These are phyloP conservation scores for Drosophila rhopaloa DNA, from an alignment of 1,140 invertebrate genomes.

Conservation along the genomic window DNA sequence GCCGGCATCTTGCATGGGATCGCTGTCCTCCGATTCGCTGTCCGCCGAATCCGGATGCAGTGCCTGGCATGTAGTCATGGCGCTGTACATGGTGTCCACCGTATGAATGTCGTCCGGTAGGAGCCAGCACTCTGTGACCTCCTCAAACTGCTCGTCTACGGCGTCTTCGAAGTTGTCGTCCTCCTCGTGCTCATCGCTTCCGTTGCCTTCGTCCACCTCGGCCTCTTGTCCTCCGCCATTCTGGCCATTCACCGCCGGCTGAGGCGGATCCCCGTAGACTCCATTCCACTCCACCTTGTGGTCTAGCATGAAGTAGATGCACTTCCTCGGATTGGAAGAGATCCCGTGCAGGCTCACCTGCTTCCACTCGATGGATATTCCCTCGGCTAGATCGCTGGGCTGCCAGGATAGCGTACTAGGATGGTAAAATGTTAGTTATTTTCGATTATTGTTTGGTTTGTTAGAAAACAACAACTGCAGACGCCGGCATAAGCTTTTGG, in stretches of 20 bases:
- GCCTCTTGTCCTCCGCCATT: conserved; percentile 38
- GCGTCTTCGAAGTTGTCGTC: conserved; percentile 72
- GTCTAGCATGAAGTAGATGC: conserved; percentile 83
- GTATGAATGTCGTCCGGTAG: conserved; percentile 71
- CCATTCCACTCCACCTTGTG: conserved; percentile 78
- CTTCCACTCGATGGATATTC: conserved; percentile 79
- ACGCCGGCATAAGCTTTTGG: conserved; percentile 18
- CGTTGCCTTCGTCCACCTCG: conserved; percentile 65
- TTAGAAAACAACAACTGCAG: conserved; percentile 20
- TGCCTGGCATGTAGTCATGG: conserved; percentile 80
- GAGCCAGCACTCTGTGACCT: conserved; percentile 81
- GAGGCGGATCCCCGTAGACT: conserved; percentile 54
- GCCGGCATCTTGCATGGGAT: conserved; percentile 69
- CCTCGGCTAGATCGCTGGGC: conserved; percentile 60
- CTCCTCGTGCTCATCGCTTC: conserved; percentile 65
- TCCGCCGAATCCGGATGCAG: conserved; percentile 80
- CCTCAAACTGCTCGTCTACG: conserved; percentile 59
- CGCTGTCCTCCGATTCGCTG: conserved; percentile 79
- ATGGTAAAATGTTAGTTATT: neutral
- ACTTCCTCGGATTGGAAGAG: conserved; percentile 71
- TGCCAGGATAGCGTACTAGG: conserved; percentile 72
- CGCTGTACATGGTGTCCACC: conserved; percentile 77
- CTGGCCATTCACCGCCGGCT: conserved; percentile 49
- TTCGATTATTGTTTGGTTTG: neutral
- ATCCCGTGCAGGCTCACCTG: conserved; percentile 80